Conservation (phyloP, 2,888 invertebrate genomes). For the Eremobia ochroleuca region DNA sequence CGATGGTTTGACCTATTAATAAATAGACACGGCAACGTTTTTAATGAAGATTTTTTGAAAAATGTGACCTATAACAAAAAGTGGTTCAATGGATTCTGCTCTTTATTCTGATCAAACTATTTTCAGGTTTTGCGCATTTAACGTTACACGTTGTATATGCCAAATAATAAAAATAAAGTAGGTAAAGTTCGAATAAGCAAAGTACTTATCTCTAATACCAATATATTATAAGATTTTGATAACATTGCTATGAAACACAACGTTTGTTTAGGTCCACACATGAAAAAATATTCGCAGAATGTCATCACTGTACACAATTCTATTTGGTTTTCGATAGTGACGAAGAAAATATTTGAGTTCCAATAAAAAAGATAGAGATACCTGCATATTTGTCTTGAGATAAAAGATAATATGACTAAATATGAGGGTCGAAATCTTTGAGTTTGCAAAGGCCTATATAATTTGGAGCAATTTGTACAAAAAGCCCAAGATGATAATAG, state of each 20-base stretch:
- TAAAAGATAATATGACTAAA: slow-evolving; percentile 21
- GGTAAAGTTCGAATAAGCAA: not conserved
- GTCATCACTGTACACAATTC: slow-evolving; percentile 77
- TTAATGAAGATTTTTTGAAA: too few species aligned
- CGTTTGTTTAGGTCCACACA: slow-evolving; percentile 78
- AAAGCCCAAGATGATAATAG: not conserved
- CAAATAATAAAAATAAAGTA: not conserved
- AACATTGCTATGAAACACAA: slow-evolving; percentile 34
- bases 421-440: not conserved
- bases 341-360: slow-evolving; percentile 57
- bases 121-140: too few species aligned
- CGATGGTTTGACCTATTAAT: too few species aligned
- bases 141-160: too few species aligned
- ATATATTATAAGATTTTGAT: slow-evolving; percentile 36
- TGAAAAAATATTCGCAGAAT: slow-evolving; percentile 74
- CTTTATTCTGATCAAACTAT: too few species aligned
- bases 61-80: too few species aligned
- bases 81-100: too few species aligned
- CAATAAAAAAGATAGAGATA: slow-evolving; percentile 54
- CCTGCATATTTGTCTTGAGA: slow-evolving; percentile 32
- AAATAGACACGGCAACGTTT: too few species aligned
- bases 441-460: not conserved
- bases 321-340: slow-evolving; percentile 70
- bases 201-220: slow-evolving; percentile 37
- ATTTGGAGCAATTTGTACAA: not conserved